A percentile compares a stretch with the other conserved stretches of the same genome.
phyloP scores from a whole-genome alignment of 2,888 invertebrate genomes.

The Beris chalybata region DNA sequence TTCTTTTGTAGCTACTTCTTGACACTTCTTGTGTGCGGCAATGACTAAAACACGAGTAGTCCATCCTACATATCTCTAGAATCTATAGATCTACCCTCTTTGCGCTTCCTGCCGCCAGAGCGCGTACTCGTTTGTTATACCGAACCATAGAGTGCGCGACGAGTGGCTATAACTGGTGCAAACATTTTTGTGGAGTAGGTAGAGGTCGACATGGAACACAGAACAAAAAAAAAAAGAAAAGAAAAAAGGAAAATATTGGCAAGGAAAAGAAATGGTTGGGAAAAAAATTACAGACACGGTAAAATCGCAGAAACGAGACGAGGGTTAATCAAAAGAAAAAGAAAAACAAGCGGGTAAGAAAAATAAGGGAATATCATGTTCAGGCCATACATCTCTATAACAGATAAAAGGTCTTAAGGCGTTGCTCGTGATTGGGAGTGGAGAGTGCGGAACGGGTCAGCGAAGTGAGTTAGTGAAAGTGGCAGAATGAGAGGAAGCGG shows the following conservation, averaged over 20 bases:
- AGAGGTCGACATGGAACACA: not conserved
- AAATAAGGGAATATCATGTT: conserved; percentile 30
- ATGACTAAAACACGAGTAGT: too few relatives aligned
- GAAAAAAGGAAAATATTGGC: not conserved
- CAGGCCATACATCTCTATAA: conserved; percentile 29
- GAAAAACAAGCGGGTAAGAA: conserved; percentile 1
- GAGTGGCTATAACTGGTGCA: conserved; percentile 25
- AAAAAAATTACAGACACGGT: conserved; percentile 11
- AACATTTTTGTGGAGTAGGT: conserved; percentile 12
- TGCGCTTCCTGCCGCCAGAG: not conserved
- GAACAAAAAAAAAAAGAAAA: not conserved
- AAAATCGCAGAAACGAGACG: conserved; percentile 1
- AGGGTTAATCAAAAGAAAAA: conserved; percentile 6
- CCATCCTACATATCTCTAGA: too few relatives aligned
- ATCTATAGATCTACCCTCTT: too few relatives aligned
- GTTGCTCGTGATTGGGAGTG: conserved; percentile 18
- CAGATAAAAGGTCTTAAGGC: conserved; percentile 23
- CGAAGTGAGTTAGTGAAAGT: conserved; percentile 25
- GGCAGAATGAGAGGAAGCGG: conserved; percentile 9
- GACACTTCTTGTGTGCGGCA: too few relatives aligned
- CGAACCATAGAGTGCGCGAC: conserved; percentile 16
- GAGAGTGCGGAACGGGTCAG: conserved; percentile 1
- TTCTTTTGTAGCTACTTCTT: conserved; percentile 1
- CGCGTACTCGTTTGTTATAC: conserved; percentile 26
- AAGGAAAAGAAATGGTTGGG: not conserved